phyloP scores from a whole-genome alignment of 2,113 vertebrate species.

The Catagonus wagneri region DNA sequence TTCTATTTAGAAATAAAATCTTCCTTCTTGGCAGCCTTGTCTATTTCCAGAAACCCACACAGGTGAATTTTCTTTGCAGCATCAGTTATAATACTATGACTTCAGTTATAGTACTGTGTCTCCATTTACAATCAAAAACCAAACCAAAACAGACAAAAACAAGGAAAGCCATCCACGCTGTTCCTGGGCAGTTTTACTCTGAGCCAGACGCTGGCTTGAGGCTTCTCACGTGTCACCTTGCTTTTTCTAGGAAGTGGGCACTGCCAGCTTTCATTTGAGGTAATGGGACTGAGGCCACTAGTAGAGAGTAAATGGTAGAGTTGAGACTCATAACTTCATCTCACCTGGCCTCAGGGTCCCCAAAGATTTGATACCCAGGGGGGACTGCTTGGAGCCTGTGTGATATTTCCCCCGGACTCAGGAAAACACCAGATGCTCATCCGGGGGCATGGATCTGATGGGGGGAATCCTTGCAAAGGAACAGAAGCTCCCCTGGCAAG shows the following conservation, averaged over 20 bases:
- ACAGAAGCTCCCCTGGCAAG: no score
- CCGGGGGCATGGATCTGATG: background rate
- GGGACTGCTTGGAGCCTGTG: fast-evolving
- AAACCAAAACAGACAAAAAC: background rate
- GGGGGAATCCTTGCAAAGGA: background rate
- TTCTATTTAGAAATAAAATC: background rate
- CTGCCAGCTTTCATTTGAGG: background rate
- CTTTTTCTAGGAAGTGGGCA: background rate
- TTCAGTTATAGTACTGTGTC: background rate
- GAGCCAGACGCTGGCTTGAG: background rate
- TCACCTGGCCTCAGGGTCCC: background rate
- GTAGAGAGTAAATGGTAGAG: background rate
- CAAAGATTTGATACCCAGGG: background rate
- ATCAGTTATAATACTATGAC: background rate
- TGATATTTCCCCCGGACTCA: background rate
- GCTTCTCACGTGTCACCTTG: background rate
- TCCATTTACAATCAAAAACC: background rate
- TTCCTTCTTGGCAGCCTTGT: background rate
- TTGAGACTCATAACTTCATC: background rate
- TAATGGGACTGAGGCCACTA: fast-evolving
- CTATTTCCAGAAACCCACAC: background rate
- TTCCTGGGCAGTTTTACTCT: background rate
- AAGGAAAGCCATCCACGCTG: background rate
- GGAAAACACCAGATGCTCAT: background rate
- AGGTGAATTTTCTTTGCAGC: background rate